Evolutionary conservation across 2,113 vertebrate genomes (phyloP), one percentile per base, ranked within the genome.

Genomic region (Poecilia latipinna): DNA sequence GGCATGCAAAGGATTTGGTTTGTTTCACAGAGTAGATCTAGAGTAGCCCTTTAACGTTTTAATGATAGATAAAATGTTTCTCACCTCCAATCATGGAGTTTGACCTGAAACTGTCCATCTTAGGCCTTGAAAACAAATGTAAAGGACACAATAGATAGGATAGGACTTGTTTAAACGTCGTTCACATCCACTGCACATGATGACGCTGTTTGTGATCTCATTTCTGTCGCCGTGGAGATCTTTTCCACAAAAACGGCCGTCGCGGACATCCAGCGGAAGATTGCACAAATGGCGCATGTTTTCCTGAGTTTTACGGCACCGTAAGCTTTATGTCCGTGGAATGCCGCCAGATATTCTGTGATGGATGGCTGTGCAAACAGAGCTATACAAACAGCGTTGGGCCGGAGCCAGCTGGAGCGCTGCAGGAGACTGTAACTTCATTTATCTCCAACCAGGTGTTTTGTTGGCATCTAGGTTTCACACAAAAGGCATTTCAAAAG

Each of bases 321-420:
- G 31, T 67, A 39, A 70, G 68, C 68, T 79, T 68, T 62, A 57
- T n/a, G 48, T 68, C 83, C 37, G 75, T 32, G 85, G 88, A 91
- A 90, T 82, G 86, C 57, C 6, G 29, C 65, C 80, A 74, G 77
- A 77, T 70, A 22, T 31, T n/a, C 15, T 69, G 51, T 84, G 89
- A 90, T 7, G 60, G 72, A 82, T 62, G 42, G 48, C 70, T 87
- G 11, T 60, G 82, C 83, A 90, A 88, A 90, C 87, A 82, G n/a
- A 61, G 28, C 72, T 61, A 60, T 31, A 86, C 88, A 89, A 90
- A 88, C 77, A 86, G 62, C 72, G 73, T 42, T 78, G 82, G 77
- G 78, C 22, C 75, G 75, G 70, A 78, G 72, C 75, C 80, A 79
- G 81, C 8, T 32, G 66, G 75, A 70, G 28, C 24, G 28, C 1